Evolutionary conservation across 1,140 invertebrate species (phyloP).

Genomic region (Drosophila eugracilis): DNA sequence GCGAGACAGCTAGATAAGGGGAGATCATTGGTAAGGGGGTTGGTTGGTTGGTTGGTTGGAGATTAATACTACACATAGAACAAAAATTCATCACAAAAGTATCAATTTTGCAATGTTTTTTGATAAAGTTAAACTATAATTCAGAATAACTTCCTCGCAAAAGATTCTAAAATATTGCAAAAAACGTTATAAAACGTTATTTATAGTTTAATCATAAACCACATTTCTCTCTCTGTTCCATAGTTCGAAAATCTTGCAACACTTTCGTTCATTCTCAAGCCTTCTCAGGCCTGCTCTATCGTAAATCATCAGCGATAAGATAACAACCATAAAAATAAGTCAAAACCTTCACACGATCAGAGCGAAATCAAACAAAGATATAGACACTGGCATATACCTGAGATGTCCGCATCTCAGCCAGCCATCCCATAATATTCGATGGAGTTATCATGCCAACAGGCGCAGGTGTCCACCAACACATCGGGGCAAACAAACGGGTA

Average conservation of each 20-base stretch:
- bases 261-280: constrained; percentile 57
- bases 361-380: constrained; percentile 69
- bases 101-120: too few species aligned
- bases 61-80: neutral
- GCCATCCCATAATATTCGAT: constrained; percentile 58
- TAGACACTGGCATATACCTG: constrained; percentile 41
- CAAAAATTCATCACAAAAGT: neutral
- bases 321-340: constrained; percentile 65
- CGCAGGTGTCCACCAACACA: constrained; percentile 54
- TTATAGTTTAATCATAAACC: neutral
- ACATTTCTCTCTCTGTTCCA: constrained; percentile 1
- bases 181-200: too few species aligned
- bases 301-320: constrained; percentile 73
- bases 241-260: constrained; percentile 44
- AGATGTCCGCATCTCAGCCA: constrained; percentile 32
- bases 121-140: too few species aligned
- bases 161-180: too few species aligned
- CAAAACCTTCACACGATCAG: constrained; percentile 71
- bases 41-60: too few species aligned
- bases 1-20: neutral
- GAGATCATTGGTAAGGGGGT: neutral
- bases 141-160: too few species aligned
- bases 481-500: constrained; percentile 27
- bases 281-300: constrained; percentile 50
- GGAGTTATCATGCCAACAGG: constrained; percentile 44